A percentile compares a stretch with the other conserved stretches of the same genome.
These are phyloP conservation scores for Choloepus hoffmanni DNA, from an alignment of 2,113 vertebrate genomes.

Conservation along the genomic window DNA sequence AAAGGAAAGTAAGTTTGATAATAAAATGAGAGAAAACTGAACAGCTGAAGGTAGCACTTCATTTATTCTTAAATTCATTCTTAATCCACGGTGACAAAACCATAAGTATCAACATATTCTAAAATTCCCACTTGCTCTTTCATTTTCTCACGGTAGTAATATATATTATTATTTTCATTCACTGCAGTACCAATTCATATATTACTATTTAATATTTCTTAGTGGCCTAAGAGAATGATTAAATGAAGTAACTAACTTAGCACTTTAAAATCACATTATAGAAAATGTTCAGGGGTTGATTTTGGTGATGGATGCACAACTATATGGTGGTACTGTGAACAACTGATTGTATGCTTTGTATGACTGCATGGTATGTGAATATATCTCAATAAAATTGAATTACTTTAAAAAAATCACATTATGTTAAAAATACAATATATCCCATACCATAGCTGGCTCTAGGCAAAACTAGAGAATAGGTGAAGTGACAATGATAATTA, in stretches of 20 bases:
- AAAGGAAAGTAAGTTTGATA: slow-evolving; percentile 44
- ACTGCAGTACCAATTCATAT: background rate
- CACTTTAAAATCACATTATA: background rate
- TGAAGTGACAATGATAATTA: slow-evolving; percentile 2
- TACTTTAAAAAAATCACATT: background rate
- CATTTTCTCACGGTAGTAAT: background rate
- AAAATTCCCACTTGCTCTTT: background rate
- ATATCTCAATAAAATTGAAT: no score
- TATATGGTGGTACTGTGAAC: no score
- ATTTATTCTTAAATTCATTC: slow-evolving; percentile 11
- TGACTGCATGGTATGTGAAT: no score
- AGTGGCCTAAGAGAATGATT: slow-evolving; percentile 5
- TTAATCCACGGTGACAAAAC: background rate
- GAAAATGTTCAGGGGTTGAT: no score
- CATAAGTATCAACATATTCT: background rate
- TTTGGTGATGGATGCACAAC: no score
- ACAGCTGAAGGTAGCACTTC: background rate
- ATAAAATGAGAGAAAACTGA: slow-evolving; percentile 47
- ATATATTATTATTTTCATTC: background rate
- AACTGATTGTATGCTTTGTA: no score
- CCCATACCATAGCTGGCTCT: background rate
- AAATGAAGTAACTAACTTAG: slow-evolving; percentile 16
- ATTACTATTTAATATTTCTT: slow-evolving; percentile 8
- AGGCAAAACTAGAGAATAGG: slow-evolving; percentile 42
- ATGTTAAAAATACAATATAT: background rate